Percentiles rank a stretch among this genome's conserved stretches.
phyloP scores from a whole-genome alignment of 2,113 vertebrate genomes.

The Eretmochelys imbricata region DNA sequence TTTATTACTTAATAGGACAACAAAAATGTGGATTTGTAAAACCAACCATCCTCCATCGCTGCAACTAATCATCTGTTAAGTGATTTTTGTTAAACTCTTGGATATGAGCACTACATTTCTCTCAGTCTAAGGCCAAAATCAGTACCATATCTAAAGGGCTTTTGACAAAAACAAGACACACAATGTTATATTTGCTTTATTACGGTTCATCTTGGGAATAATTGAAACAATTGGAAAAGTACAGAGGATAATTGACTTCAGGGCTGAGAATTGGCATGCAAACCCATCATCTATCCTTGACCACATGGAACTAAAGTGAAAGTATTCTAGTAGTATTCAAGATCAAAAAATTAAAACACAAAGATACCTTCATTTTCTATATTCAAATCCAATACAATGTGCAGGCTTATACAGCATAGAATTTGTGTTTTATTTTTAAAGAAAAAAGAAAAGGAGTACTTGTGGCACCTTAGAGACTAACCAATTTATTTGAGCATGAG shows the following conservation, averaged over 20 bases:
- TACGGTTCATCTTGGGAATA: background rate
- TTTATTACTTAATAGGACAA: background rate
- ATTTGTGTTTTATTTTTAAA: too few species aligned
- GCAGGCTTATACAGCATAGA: too few species aligned
- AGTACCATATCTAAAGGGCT: background rate
- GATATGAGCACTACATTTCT: background rate
- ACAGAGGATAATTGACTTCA: background rate
- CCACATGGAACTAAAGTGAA: background rate
- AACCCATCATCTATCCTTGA: background rate
- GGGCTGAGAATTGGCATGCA: background rate
- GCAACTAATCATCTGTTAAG: background rate
- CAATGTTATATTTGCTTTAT: background rate
- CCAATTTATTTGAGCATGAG: too few species aligned
- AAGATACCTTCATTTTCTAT: background rate
- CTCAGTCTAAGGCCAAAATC: constrained; percentile 8
- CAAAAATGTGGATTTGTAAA: background rate
- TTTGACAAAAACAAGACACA: background rate
- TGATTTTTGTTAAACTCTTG: background rate
- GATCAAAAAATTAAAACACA: background rate
- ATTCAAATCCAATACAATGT: background rate
- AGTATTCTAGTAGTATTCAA: background rate
- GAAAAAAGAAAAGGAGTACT: too few species aligned
- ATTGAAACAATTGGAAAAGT: background rate
- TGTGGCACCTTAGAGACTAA: too few species aligned
- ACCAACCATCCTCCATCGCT: background rate